Evolutionary conservation across 1,140 invertebrate species (phyloP), one percentile per base, ranked within the genome.

Genomic region (Drosophila hydei): DNA sequence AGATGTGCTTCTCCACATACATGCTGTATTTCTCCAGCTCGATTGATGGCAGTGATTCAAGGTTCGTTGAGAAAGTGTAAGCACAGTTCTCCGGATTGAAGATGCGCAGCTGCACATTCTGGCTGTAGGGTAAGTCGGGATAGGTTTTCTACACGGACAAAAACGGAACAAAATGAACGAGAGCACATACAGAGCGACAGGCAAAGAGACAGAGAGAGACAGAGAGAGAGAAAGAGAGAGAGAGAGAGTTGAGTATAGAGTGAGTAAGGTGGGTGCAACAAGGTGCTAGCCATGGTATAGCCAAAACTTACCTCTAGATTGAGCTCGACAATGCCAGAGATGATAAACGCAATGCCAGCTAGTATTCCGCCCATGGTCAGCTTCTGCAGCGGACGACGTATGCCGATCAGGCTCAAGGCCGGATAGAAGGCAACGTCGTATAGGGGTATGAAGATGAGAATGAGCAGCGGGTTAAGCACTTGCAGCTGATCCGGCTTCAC

Each of bases 291-390:
- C 14, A 14, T 52, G 38, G 1, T 9, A 27, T 11, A 19, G 47
- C 19, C 23, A 12, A 4, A 25, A 75, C 90, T 91, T 64, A 91
- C 90, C 94, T 98, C 94, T 23, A 99, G 92, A 79, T 95, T 91
- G 1, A 97, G 76, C 92, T 99, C 96, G 2, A 99, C 93, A 30
- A 97, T 79, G 18, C 95, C 98, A 14, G 98, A 97, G 33, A 98
- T 93, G n/a, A 97, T 90, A 91, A 99, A 99, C 0, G 98, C 94
- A 4, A 95, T 27, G 5, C 95, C 95, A 8, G 97, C 97, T 3
- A 99, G 91, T 12, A 98, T 74, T 55, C 98, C 97, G 23, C 98
- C 98, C 51, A 89, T 92, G 21, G 92, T 94, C 4, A 96, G 92
- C 64, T 94, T 92, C 43, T 93, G 91, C 59, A 94, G 91, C 62